Percentiles rank a stretch among this genome's conserved stretches.
phyloP scores from a whole-genome alignment of 2,113 vertebrate species.

The Fregetta grallaria region DNA sequence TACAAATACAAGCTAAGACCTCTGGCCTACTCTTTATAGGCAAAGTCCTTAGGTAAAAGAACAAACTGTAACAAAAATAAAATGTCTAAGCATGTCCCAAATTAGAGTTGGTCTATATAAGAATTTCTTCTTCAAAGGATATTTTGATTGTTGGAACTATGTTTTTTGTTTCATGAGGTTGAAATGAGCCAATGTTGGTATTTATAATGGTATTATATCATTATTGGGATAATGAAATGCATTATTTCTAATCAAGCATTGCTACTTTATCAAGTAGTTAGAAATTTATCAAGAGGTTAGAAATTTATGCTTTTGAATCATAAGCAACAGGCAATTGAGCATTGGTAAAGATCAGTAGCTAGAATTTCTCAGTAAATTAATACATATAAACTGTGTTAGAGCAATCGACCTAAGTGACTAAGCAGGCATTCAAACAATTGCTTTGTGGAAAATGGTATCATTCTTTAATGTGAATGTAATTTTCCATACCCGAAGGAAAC shows the following conservation, averaged over 20 bases:
- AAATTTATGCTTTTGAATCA: conserved; percentile 9
- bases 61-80: neutral
- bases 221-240: conserved; percentile 10
- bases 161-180: neutral
- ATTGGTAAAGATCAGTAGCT: neutral
- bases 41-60: neutral
- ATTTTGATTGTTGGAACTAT: neutral
- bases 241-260: neutral
- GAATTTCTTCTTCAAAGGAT: neutral
- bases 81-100: neutral
- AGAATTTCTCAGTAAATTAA: neutral
- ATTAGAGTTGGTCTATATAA: neutral
- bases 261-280: conserved; percentile 27
- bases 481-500: neutral
- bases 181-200: neutral
- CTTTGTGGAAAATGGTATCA: neutral
- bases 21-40: neutral
- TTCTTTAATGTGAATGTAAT: neutral
- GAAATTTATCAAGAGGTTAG: no score
- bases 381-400: neutral
- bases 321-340: neutral
- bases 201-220: conserved; percentile 22
- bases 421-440: neutral
- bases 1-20: neutral
- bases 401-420: neutral